Conservation (phyloP, 2,113 vertebrate species). For the Apistogramma diplotaenia region DNA sequence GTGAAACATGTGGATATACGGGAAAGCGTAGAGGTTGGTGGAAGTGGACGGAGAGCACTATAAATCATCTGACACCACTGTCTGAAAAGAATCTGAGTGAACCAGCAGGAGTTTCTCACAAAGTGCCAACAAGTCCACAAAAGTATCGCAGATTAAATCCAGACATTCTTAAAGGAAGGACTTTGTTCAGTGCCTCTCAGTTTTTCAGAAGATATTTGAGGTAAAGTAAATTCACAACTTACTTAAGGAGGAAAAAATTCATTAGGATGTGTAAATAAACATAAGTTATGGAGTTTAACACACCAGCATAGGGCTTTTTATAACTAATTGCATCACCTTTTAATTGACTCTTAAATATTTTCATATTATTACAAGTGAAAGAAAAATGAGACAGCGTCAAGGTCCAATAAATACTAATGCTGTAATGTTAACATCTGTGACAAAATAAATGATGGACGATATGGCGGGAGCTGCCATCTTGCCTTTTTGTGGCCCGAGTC, state of each 20-base stretch:
- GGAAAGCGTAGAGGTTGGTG: background rate
- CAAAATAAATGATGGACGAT: background rate
- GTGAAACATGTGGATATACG: background rate
- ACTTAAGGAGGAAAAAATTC: background rate
- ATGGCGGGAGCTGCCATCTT: background rate
- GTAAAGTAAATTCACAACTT: background rate
- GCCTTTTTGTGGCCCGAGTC: no score
- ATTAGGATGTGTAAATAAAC: background rate
- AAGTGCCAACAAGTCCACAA: slow-evolving; percentile 1
- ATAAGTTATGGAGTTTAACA: background rate
- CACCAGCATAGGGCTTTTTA: background rate
- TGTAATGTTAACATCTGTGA: background rate
- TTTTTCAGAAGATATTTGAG: background rate
- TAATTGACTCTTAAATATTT: background rate
- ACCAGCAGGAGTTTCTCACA: background rate
- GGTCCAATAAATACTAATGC: background rate
- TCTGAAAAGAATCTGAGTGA: background rate
- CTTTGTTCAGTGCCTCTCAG: background rate
- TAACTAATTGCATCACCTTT: no score
- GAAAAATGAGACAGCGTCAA: background rate
- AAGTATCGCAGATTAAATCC: background rate
- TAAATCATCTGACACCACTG: slow-evolving; percentile 13
- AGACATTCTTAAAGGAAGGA: background rate
- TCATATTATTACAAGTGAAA: background rate
- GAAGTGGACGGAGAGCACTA: background rate